Evolutionary conservation across 2,113 vertebrate species (phyloP).

Genomic region (Oreochromis tanganicae): DNA sequence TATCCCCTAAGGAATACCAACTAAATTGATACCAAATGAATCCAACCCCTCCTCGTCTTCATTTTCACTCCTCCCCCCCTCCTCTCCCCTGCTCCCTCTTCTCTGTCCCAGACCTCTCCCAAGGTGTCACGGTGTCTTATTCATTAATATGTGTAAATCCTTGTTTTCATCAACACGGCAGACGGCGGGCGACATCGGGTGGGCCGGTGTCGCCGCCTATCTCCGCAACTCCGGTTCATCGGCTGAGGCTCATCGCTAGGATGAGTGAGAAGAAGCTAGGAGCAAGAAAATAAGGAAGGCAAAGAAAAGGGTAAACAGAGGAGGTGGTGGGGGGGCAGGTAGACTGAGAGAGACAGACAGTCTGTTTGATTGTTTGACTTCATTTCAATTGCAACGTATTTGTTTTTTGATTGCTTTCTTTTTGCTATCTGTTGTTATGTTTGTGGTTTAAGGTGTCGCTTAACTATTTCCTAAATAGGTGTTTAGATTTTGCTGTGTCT

Average conservation of each 20-base stretch:
- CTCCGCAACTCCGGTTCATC: slow-evolving; percentile 40
- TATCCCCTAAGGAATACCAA: slow-evolving; percentile 86
- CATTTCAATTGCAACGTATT: neutral
- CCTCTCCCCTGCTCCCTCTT: neutral
- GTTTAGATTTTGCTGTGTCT: neutral
- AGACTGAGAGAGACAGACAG: neutral
- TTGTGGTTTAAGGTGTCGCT: neutral
- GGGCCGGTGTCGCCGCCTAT: slow-evolving; percentile 16
- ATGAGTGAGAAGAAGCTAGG: slow-evolving; percentile 9
- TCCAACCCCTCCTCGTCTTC: slow-evolving; percentile 25
- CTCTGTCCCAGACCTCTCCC: slow-evolving; percentile 62
- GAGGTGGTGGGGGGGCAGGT: neutral
- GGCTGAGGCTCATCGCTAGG: slow-evolving; percentile 25
- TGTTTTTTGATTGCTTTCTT: neutral
- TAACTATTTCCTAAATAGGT: neutral
- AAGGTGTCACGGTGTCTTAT: slow-evolving; percentile 83
- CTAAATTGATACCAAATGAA: slow-evolving; percentile 82
- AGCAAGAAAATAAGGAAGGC: neutral
- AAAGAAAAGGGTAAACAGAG: neutral
- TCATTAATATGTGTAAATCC: slow-evolving; percentile 97
- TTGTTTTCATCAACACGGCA: slow-evolving; percentile 60
- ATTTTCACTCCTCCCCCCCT: neutral
- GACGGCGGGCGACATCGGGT: slow-evolving; percentile 13
- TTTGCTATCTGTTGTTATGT: neutral
- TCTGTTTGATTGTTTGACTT: neutral